phyloP scores from a whole-genome alignment of 2,797 vertebrate genomes.

The Gadopsis bispinosus region DNA sequence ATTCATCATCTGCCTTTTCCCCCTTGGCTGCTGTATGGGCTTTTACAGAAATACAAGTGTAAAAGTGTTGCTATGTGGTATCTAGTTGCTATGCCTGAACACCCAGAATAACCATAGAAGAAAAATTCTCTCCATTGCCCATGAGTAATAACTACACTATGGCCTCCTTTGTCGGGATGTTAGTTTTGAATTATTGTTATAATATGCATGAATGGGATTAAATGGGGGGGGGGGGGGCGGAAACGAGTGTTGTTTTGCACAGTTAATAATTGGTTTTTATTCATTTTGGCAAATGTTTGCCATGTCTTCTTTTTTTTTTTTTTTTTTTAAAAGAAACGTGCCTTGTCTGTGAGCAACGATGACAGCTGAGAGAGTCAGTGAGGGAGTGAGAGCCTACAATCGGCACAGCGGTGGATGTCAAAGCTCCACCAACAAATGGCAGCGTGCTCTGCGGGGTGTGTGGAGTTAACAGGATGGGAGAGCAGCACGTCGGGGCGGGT shows the following conservation, averaged over 20 bases:
- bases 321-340: background rate
- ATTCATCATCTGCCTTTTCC: slow-evolving; percentile 33
- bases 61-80: slow-evolving; percentile 68
- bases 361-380: background rate
- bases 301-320: no score
- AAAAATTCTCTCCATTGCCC: slow-evolving; percentile 27
- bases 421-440: slow-evolving; percentile 25
- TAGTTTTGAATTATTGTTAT: no score
- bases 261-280: background rate
- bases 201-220: background rate
- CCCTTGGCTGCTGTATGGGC: slow-evolving; percentile 30
- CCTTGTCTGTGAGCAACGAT: background rate
- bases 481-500: slow-evolving; percentile 43
- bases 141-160: slow-evolving; percentile 26
- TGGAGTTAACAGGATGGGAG: slow-evolving; percentile 59
- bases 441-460: slow-evolving; percentile 44
- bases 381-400: background rate
- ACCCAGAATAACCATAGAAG: slow-evolving; percentile 60
- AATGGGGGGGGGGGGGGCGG: no score
- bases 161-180: slow-evolving; percentile 36
- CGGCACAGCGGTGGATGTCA: slow-evolving; percentile 5
- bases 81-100: slow-evolving; percentile 68
- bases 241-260: no score
- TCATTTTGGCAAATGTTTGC: background rate
- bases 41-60: slow-evolving; percentile 46